Base-by-base conservation (phyloP, 2,113 vertebrate genomes). In the Pelmatolapia mariae region DNA sequence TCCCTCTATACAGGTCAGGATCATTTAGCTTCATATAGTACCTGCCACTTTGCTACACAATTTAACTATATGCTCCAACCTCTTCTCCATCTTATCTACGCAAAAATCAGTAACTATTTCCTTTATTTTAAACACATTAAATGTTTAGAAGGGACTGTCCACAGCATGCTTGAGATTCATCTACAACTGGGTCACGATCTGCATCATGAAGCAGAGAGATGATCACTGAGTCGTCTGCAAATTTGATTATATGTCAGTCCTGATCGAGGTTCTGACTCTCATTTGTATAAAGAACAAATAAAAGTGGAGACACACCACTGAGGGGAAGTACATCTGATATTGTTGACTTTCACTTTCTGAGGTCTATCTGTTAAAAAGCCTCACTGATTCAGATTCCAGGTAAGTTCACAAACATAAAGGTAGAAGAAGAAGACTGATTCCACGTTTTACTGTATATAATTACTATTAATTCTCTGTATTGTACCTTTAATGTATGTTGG, bases 231-330 rank as follows among this genome's bases (percentile, higher is more conserved):
- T 68, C 2, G 7, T 68, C 63, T 68, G 0, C 63, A 40, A 15
- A 68, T 40, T 15, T 15, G 36, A 40, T 24, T 0, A 40, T 40
- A 40, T 66, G 19, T 68, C 19, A 1, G 63, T 40, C 63, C 33
- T 68, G 63, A 8, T 40, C 0, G 0, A 68, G 33, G 11, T 38
- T 68, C 33, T 40, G 63, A 68, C 11, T 40, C 7, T 4, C 2
- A 68, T 68, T 68, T 68, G 33, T 40, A 4, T 40, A 40, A 68
- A 22, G 7, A 68, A 68, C 2, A 68, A 68, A 68, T 68, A 40
- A 68, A 15, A 0, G 0, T 40, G 63, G 63, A 40, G 2, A 0
- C 19, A 5, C 12, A 57, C 10, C 22, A 1, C 7, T 68, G n/a
- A 40, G 36, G 63, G 36, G 12, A 68, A 40, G 63, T 15, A 68